Conservation (phyloP, 2,888 invertebrate species). For the Epiblema foenella region DNA sequence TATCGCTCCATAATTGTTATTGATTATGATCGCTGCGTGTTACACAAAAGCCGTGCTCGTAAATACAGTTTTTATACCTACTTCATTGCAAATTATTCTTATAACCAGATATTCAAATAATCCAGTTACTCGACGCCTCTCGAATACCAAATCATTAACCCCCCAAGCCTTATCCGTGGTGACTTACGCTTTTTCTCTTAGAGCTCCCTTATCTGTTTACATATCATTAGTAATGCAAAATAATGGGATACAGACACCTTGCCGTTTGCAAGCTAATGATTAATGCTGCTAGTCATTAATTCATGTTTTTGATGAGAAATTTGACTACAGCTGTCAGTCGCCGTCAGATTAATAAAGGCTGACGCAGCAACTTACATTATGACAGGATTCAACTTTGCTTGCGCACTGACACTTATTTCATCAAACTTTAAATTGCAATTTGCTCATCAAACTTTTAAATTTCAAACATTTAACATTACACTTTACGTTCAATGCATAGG, state of each 20-base stretch:
- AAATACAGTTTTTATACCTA: constrained; percentile 23
- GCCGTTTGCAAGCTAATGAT: constrained; percentile 83
- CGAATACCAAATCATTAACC: constrained; percentile 67
- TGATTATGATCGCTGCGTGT: constrained; percentile 29
- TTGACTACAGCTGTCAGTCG: constrained; percentile 83
- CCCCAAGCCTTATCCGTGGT: constrained; percentile 70
- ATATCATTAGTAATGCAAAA: constrained; percentile 85
- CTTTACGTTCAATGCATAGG: constrained; percentile 5
- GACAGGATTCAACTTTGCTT: constrained; percentile 39
- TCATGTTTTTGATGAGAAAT: constrained; percentile 85
- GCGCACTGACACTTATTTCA: constrained; percentile 27
- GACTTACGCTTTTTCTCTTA: constrained; percentile 72
- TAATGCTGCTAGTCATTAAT: constrained; percentile 84
- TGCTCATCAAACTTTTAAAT: constrained; percentile 3
- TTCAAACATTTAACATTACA: not conserved
- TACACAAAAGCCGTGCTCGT: constrained; percentile 33
- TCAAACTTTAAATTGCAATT: constrained; percentile 23
- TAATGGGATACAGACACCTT: constrained; percentile 84
- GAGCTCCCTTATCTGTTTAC: constrained; percentile 80
- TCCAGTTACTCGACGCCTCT: constrained; percentile 25
- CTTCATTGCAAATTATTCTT: constrained; percentile 8
- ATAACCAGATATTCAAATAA: constrained; percentile 22
- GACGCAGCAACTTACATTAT: constrained; percentile 80
- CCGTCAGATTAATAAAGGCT: constrained; percentile 83
- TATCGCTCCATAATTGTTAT: constrained; percentile 38